Evolutionary conservation across 2,113 vertebrate species (phyloP).

Genomic region (Trogon surrucura): DNA sequence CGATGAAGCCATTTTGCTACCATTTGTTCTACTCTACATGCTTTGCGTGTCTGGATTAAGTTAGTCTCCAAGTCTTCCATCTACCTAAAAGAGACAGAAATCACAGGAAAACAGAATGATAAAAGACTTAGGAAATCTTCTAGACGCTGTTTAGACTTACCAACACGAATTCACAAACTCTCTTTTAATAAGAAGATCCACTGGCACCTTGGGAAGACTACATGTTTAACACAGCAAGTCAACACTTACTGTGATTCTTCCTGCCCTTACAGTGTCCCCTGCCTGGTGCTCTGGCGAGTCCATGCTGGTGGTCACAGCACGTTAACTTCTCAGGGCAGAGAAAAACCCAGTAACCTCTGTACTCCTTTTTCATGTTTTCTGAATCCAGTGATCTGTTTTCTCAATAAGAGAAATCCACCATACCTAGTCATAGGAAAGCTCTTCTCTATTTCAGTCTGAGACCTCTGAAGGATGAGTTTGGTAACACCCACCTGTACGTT

Average conservation of each 20-base stretch:
- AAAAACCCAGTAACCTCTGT: neutral
- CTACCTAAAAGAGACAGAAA: slow-evolving; percentile 80
- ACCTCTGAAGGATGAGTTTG: neutral
- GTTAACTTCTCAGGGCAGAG: neutral
- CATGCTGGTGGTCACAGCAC: accelerated
- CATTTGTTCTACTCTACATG: slow-evolving; percentile 93
- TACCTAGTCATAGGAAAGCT: neutral
- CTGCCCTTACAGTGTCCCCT: neutral
- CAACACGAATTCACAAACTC: neutral
- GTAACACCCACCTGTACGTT: neutral
- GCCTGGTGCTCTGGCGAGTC: neutral
- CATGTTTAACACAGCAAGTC: neutral
- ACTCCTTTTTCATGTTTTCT: neutral
- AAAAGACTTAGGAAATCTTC: neutral
- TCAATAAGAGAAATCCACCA: neutral
- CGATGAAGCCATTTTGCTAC: slow-evolving; percentile 95
- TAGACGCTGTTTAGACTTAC: neutral
- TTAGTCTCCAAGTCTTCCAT: slow-evolving; percentile 96
- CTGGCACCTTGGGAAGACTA: neutral
- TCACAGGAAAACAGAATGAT: neutral
- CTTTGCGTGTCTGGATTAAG: slow-evolving; percentile 86
- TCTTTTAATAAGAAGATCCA: neutral
- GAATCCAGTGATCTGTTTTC: neutral
- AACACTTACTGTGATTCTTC: neutral
- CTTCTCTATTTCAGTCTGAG: neutral